A percentile compares a stretch with the other conserved stretches of the same genome.
These are phyloP conservation scores for Trialeurodes vaporariorum DNA, from an alignment of 1,140 invertebrate genomes.

Conservation along the genomic window DNA sequence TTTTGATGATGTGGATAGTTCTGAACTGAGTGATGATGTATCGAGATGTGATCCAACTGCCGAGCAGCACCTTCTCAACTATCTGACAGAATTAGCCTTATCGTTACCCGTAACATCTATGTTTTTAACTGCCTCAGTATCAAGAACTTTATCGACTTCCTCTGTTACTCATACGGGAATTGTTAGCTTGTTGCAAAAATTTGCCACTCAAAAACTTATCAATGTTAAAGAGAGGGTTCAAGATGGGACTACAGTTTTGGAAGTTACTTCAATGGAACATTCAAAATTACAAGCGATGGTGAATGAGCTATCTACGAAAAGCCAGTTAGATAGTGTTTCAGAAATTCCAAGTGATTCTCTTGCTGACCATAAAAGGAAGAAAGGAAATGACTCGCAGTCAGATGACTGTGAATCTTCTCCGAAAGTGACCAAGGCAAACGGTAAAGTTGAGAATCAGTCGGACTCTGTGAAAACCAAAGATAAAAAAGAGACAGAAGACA, in stretches of 20 bases:
- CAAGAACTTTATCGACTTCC: neutral
- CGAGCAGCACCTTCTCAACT: neutral
- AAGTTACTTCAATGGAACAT: conserved; percentile 56
- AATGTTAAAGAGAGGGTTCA: conserved; percentile 50
- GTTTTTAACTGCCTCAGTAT: neutral
- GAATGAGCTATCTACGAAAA: conserved; percentile 36
- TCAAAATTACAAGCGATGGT: conserved; percentile 55
- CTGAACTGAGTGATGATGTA: neutral
- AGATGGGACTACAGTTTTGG: conserved; percentile 42
- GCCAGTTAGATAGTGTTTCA: neutral
- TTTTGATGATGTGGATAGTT: conserved; percentile 6
- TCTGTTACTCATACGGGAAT: conserved; percentile 45
- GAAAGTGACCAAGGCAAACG: conserved; percentile 3
- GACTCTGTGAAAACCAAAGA: neutral
- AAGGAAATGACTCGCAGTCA: neutral
- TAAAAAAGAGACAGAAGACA: conserved; percentile 21
- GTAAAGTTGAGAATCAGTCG: neutral
- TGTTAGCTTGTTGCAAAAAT: conserved; percentile 70
- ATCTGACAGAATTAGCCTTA: neutral
- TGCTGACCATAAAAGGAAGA: conserved; percentile 11
- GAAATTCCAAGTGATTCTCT: conserved; percentile 22
- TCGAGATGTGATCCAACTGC: neutral
- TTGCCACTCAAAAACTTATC: conserved; percentile 76
- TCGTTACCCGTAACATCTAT: neutral
- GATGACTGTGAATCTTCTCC: neutral